These are phyloP conservation scores for Dipodomys spectabilis DNA, from an alignment of 2,113 vertebrate species.

Conservation along the genomic window DNA sequence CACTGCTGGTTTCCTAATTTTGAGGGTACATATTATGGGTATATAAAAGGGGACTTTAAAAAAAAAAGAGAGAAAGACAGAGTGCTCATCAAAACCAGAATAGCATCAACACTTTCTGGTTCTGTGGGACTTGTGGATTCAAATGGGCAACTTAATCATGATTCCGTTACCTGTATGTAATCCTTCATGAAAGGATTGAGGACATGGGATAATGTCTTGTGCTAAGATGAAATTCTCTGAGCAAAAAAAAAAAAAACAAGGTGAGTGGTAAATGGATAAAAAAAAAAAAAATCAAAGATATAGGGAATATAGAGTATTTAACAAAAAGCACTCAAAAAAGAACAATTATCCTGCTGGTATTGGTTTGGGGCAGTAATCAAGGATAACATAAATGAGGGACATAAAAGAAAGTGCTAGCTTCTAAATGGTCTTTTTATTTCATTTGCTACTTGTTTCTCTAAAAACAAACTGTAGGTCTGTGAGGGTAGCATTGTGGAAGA, in stretches of 20 bases:
- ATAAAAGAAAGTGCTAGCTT: not conserved
- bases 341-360: not conserved
- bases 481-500: not conserved
- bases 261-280: not conserved
- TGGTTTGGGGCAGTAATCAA: not conserved
- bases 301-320: not conserved
- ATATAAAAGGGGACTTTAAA: not conserved
- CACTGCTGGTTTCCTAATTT: not conserved
- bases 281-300: not conserved
- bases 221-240: slow-evolving; percentile 29
- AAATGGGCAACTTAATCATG: not conserved
- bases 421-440: not conserved
- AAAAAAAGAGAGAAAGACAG: not conserved
- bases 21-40: not conserved
- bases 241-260: slow-evolving; percentile 1
- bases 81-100: not conserved
- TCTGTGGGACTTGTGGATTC: slow-evolving; percentile 1
- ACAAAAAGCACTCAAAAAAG: slow-evolving; percentile 3
- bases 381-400: not conserved
- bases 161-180: slow-evolving; percentile 42
- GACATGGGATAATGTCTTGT: not conserved
- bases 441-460: slow-evolving; percentile 15
- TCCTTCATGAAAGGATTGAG: slow-evolving; percentile 14
- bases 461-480: not conserved
- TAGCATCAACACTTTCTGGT: not conserved